Conservation (phyloP, 2,797 vertebrate genomes). For the Microchirus variegatus region DNA sequence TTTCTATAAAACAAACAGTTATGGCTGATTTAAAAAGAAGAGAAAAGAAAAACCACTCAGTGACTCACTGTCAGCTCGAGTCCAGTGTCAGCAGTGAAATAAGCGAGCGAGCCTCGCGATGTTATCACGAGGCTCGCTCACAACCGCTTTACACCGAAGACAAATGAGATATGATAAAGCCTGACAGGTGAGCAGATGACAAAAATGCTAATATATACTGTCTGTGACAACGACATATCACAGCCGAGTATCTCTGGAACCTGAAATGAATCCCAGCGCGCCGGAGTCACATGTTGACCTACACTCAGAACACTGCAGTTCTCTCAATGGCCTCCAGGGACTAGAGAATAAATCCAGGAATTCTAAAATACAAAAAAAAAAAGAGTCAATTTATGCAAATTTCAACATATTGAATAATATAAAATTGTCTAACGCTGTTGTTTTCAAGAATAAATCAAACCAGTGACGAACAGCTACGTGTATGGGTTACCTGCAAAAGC, state of each 20-base stretch:
- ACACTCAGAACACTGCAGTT: no score
- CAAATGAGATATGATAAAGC: conserved; percentile 13
- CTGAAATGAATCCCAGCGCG: conserved; percentile 8
- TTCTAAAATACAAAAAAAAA: no score
- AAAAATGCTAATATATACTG: conserved; percentile 26
- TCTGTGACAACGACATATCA: conserved; percentile 21
- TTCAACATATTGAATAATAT: no score
- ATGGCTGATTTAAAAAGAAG: no score
- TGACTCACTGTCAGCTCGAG: background rate
- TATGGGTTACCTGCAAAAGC: no score
- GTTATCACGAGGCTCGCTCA: conserved; percentile 23
- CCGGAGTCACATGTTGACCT: background rate
- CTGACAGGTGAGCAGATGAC: conserved; percentile 25
- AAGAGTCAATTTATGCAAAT: no score
- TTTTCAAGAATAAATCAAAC: no score
- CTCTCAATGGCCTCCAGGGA: no score
- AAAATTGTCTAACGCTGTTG: no score
- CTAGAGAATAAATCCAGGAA: no score
- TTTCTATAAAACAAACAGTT: no score
- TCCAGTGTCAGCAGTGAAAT: background rate
- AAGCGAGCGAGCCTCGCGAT: conserved; percentile 1
- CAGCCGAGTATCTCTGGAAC: conserved; percentile 6
- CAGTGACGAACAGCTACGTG: no score
- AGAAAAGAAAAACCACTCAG: background rate
- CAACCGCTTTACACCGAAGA: conserved; percentile 14